These are phyloP conservation scores for Pyrgus malvae DNA, from an alignment of 2,888 invertebrate species.

Conservation along the genomic window DNA sequence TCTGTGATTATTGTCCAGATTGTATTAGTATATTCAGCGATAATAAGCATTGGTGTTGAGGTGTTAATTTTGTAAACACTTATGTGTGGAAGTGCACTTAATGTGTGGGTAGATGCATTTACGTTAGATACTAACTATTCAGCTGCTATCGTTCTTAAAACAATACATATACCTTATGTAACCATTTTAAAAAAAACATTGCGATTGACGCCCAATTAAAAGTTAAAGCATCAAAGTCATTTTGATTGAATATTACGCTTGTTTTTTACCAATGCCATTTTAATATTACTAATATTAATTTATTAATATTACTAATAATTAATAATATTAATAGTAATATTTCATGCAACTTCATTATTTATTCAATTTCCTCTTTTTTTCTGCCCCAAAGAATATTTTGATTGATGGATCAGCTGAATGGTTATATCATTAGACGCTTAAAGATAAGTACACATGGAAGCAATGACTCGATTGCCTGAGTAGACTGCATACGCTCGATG, in stretches of 20 bases:
- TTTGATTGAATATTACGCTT: too few species aligned
- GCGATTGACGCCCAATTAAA: too few species aligned
- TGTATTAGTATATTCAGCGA: slow-evolving; percentile 25
- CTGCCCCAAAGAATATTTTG: too few species aligned
- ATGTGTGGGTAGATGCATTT: slow-evolving; percentile 54
- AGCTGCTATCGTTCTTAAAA: too few species aligned
- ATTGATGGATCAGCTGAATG: not conserved
- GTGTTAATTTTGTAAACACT: slow-evolving; percentile 23
- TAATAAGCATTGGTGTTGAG: slow-evolving; percentile 6
- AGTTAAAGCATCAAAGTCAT: too few species aligned
- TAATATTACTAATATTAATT: too few species aligned
- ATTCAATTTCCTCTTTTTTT: too few species aligned
- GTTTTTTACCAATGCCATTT: too few species aligned
- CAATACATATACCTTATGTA: too few species aligned
- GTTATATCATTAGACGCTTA: slow-evolving; percentile 34
- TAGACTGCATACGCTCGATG: slow-evolving; percentile 80
- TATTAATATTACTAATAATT: too few species aligned
- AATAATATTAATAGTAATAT: not conserved
- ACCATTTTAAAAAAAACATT: too few species aligned
- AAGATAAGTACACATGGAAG: slow-evolving; percentile 59
- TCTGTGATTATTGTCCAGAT: slow-evolving; percentile 42
- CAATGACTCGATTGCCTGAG: slow-evolving; percentile 70
- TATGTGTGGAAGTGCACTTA: slow-evolving; percentile 66
- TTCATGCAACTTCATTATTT: too few species aligned
- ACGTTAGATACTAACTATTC: slow-evolving; percentile 33